These are phyloP conservation scores for Brachionus angularis DNA, from an alignment of 1,140 invertebrate species.

Conservation along the genomic window DNA sequence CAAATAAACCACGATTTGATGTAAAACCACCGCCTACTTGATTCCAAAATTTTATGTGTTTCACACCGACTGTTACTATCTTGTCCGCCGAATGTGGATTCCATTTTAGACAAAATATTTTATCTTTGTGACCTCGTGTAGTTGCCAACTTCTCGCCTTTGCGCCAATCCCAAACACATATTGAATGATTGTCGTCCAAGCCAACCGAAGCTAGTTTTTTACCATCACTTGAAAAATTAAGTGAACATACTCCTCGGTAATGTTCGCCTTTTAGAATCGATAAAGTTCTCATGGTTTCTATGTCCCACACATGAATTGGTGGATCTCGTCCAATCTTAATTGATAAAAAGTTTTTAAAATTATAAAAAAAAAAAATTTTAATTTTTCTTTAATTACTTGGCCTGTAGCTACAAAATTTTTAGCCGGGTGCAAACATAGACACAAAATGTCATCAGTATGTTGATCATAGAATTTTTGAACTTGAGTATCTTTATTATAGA, in stretches of 20 bases:
- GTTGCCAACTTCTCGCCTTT: slow-evolving; percentile 58
- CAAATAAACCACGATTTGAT: slow-evolving; percentile 55
- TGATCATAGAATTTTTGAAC: slow-evolving; percentile 55
- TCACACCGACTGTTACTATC: slow-evolving; percentile 57
- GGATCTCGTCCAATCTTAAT: slow-evolving; percentile 56
- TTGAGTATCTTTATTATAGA: slow-evolving; percentile 53
- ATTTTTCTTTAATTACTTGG: slow-evolving; percentile 53
- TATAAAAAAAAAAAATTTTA: neutral
- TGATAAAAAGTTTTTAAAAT: neutral
- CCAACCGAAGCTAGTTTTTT: slow-evolving; percentile 57
- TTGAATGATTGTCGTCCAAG: slow-evolving; percentile 57
- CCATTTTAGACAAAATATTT: slow-evolving; percentile 59
- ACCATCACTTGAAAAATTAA: slow-evolving; percentile 58
- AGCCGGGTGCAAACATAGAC: slow-evolving; percentile 55
- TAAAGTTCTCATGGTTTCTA: slow-evolving; percentile 55
- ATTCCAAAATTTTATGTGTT: slow-evolving; percentile 59
- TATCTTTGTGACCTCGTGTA: slow-evolving; percentile 57
- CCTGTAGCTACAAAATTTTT: slow-evolving; percentile 58
- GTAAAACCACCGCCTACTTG: slow-evolving; percentile 58
- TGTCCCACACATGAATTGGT: slow-evolving; percentile 57
- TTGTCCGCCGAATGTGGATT: slow-evolving; percentile 54
- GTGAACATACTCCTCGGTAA: slow-evolving; percentile 57
- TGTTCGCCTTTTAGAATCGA: slow-evolving; percentile 58
- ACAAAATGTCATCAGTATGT: slow-evolving; percentile 59
- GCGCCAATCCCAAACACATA: slow-evolving; percentile 59